Base-by-base conservation (phyloP, 2,888 invertebrate species). In the Mythimna ferrago region DNA sequence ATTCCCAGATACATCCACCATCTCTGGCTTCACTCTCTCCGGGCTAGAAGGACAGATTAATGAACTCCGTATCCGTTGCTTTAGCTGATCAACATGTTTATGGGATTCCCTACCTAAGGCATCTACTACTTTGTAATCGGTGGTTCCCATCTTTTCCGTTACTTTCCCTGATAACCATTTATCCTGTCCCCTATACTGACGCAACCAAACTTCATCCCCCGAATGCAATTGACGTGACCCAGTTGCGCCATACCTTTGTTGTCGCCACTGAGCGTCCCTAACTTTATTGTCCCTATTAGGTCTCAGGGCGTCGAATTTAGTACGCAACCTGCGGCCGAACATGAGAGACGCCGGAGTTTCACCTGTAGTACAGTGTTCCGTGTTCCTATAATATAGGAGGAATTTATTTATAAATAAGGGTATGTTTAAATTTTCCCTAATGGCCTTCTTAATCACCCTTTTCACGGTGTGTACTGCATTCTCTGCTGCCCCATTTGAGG, bases 381-480 rank as follows among this genome's bases (percentile, higher is more conserved):
- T 58, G 6, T 67, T 67, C 1, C 66, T 56, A 14, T 66, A 57
- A 0, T 57, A 35, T 21, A 60, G 7, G 0, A 65, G 10, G 7
- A 53, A 71, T 0, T 9, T 65, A 38, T 53, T 51, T 51, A 71
- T 0, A 58, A 58, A 64, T 41, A 64, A 53, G 6, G 14, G 44
- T 16, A 82, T 41, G 44, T 82, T 66, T 21, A 53, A 44, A 1
- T 41, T 41, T 2, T 41, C 71, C 3, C 32, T 26, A 32, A 74
- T 5, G 0, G 82, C 84, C 19, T 84, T 86, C 60, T 81, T 78
- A 16, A 83, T 83, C 9, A 41, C 79, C 21, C 35, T 9, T 58
- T 58, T 66, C 0, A 66, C 48, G 6, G 48, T 66, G 2, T 35
- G 32, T 0, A 58, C 44, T 6, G 66, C 32, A 2, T 66, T 66